These are phyloP conservation scores for Hetaerina titia DNA, from an alignment of 2,888 invertebrate species.

Conservation along the genomic window DNA sequence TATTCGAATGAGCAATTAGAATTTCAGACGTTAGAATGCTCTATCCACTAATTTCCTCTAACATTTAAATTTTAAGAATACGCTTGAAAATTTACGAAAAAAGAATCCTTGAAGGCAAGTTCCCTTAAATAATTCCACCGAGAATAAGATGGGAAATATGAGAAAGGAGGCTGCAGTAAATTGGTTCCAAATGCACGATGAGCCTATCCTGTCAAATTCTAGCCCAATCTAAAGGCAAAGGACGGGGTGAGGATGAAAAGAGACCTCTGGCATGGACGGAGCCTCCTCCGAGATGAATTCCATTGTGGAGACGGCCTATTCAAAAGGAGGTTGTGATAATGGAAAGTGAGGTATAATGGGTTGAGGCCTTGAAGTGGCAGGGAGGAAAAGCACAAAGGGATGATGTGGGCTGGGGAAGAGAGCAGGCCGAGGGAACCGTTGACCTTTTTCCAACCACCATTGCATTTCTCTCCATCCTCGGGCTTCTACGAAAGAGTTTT, in stretches of 20 bases:
- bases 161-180: background rate
- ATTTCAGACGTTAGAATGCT: too few relatives aligned
- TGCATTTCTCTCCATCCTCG: background rate
- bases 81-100: too few relatives aligned
- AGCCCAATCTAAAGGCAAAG: background rate
- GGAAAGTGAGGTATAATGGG: background rate
- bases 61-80: too few relatives aligned
- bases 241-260: background rate
- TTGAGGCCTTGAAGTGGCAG: background rate
- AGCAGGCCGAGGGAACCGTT: background rate
- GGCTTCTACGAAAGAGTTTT: background rate
- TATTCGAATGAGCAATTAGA: too few relatives aligned
- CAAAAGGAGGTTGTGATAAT: background rate
- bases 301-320: conserved; percentile 11
- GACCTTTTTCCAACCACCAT: background rate
- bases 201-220: conserved; percentile 15
- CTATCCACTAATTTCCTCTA: too few relatives aligned
- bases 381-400: background rate
- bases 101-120: too few relatives aligned
- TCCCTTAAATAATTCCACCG: background rate
- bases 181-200: background rate
- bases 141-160: background rate
- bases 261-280: background rate
- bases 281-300: background rate
- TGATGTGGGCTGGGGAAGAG: too few relatives aligned